Evolutionary conservation across 2,113 vertebrate species (phyloP).

Genomic region (Heloderma charlesbogerti): DNA sequence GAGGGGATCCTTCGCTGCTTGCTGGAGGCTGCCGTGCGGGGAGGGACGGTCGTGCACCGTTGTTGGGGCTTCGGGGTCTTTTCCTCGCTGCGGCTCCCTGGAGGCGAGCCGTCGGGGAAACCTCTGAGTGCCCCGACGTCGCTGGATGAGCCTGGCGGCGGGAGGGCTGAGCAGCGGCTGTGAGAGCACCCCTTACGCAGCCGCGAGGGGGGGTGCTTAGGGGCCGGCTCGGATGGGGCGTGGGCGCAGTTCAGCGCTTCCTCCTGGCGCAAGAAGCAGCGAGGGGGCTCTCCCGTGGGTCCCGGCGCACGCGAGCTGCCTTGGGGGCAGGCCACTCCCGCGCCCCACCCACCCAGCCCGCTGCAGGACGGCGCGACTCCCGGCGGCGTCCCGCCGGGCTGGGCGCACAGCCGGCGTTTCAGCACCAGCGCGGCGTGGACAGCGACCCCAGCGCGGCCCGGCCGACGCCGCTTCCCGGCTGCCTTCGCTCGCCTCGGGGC

Average conservation of each 20-base stretch:
- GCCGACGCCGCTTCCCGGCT: neutral
- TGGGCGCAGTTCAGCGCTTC: neutral
- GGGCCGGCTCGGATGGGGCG: too few relatives aligned
- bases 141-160: too few relatives aligned
- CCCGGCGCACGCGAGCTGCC: neutral
- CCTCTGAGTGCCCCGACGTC: too few relatives aligned
- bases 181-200: too few relatives aligned
- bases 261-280: neutral
- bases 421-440: conserved; percentile 21
- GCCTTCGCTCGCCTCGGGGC: neutral
- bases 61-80: too few relatives aligned
- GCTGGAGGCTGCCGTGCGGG: too few relatives aligned
- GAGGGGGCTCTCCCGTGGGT: neutral
- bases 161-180: too few relatives aligned
- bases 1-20: too few relatives aligned
- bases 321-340: neutral
- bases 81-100: too few relatives aligned
- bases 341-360: neutral
- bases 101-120: too few relatives aligned
- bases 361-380: neutral
- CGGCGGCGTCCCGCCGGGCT: too few relatives aligned
- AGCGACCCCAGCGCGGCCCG: neutral
- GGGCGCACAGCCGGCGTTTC: neutral
- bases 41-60: too few relatives aligned
- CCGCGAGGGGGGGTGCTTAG: neutral